phyloP scores from a whole-genome alignment of 2,113 vertebrate species.

The Porphyrio hochstetteri region DNA sequence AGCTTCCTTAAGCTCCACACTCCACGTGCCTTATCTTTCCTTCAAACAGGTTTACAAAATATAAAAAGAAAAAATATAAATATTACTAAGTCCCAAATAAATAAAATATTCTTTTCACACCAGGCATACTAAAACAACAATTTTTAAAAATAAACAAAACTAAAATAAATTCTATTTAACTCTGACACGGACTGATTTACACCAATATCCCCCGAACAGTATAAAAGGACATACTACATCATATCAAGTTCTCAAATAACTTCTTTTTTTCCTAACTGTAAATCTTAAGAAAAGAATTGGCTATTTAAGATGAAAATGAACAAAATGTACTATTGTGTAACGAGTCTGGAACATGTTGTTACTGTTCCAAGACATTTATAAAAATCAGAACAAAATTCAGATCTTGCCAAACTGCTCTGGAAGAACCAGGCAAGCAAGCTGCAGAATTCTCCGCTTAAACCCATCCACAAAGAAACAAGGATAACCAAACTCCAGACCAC shows the following conservation, averaged over 20 bases:
- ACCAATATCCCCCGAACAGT: neutral
- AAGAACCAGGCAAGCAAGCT: neutral
- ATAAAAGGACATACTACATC: neutral
- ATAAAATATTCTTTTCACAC: neutral
- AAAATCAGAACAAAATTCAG: conserved; percentile 36
- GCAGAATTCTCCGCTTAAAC: neutral
- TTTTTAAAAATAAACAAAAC: neutral
- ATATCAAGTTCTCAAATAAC: neutral
- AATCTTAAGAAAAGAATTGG: conserved; percentile 15
- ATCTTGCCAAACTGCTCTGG: conserved; percentile 40
- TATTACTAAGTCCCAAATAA: neutral
- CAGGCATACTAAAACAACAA: neutral
- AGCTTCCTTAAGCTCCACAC: neutral
- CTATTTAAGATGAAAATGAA: conserved; percentile 52
- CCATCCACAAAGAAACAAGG: neutral
- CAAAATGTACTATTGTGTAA: conserved; percentile 61
- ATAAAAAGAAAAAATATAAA: neutral
- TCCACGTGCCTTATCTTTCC: neutral
- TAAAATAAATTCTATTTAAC: neutral
- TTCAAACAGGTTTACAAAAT: neutral
- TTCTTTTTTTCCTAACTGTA: neutral
- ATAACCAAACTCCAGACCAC: neutral
- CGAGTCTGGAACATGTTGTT: conserved; percentile 26
- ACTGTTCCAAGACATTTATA: conserved; percentile 49
- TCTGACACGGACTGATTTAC: neutral